These are phyloP conservation scores for Gambelia wislizenii DNA, from an alignment of 2,797 vertebrate genomes.

Conservation along the genomic window DNA sequence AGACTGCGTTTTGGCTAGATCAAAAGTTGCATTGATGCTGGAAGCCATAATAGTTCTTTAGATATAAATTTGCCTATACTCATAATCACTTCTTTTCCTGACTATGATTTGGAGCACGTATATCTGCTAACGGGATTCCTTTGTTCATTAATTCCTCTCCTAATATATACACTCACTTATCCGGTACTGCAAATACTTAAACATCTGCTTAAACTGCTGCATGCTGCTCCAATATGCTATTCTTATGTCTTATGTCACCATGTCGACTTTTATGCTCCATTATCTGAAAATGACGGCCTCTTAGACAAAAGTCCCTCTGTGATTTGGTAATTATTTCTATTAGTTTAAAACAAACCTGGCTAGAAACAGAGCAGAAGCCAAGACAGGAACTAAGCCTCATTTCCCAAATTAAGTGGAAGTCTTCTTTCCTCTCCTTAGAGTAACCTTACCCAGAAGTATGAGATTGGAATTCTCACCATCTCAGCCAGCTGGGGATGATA, in stretches of 20 bases:
- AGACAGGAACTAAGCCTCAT: conserved; percentile 63
- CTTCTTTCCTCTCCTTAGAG: neutral
- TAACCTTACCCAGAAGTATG: neutral
- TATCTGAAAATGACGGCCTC: conserved; percentile 64
- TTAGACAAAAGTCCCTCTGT: conserved; percentile 55
- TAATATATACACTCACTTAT: neutral
- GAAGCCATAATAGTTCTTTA: neutral
- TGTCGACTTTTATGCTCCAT: conserved; percentile 75
- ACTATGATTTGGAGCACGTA: neutral
- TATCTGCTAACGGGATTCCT: neutral
- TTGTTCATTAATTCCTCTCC: neutral
- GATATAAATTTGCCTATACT: neutral
- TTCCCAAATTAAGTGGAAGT: neutral
- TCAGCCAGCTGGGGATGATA: neutral
- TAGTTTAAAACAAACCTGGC: conserved; percentile 74
- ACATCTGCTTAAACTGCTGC: conserved; percentile 70
- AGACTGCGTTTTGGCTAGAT: neutral
- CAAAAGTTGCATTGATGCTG: neutral
- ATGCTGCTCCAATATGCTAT: conserved; percentile 59
- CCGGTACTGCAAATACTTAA: conserved; percentile 68
- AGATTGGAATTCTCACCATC: neutral
- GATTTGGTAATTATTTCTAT: conserved; percentile 72
- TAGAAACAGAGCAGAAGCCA: conserved; percentile 61
- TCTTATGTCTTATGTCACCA: conserved; percentile 69
- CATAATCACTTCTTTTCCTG: neutral